Base-by-base conservation (phyloP, 2,113 vertebrate species). In the Triplophysa siluroides region DNA sequence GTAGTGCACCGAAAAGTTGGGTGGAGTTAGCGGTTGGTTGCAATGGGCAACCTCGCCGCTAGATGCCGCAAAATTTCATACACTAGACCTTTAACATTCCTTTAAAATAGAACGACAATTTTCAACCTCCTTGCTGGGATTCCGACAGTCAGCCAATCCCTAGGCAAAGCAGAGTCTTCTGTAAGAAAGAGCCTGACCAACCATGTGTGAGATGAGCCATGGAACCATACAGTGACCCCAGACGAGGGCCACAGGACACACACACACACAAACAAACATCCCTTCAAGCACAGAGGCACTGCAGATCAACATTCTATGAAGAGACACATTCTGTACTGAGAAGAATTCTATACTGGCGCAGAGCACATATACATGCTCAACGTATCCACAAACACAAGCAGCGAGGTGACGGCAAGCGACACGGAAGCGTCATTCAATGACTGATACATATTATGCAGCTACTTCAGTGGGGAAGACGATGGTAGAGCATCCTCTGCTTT, bases 181-280 rank as follows among this genome's bases (percentile, higher is more conserved):
- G 56, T 71, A 84, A 69, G 41, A 69, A 71, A 78, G 78, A 33
- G 3, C 64, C 73, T 41, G 16, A 84, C 84, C 83, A 85, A 80
- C 63, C 18, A 76, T 64, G 65, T 69, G 67, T 64, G 16, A 83
- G 74, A 68, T 87, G 80, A 88, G 79, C 85, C 85, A 86, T 4
- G 62, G 64, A 80, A 76, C 74, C 67, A 72, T 73, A 23, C 33
- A 86, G 79, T 78, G 66, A 76, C 77, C 83, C 80, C 58, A 79
- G 80, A 80, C 47, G 64, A 78, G 81, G 81, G 85, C 87, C 80
- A 86, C 76, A 75, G 76, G 76, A 33, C 84, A 67, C 77, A 75
- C 23, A n/a, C 21, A 78, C 52, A 33, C 5, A 75, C 23, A n/a
- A 33, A 76, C 14, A 58, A 77, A 81, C 81, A 82, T 45, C 58